A percentile compares a stretch with the other conserved stretches of the same genome.
phyloP scores from a whole-genome alignment of 2,888 invertebrate genomes.

The Apotomis capreana region DNA sequence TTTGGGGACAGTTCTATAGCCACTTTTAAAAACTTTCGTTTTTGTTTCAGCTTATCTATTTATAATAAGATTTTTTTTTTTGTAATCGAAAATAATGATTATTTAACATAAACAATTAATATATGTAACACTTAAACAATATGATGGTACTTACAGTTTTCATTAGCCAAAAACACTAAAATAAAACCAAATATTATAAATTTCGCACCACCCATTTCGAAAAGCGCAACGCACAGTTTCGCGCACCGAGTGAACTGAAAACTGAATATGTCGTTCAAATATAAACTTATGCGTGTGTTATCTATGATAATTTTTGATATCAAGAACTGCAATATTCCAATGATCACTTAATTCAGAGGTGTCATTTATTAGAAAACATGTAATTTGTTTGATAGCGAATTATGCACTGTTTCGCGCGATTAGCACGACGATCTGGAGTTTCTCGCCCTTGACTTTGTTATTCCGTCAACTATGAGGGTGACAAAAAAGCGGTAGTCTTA shows the following conservation, averaged over 20 bases:
- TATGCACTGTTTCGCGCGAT: conserved; percentile 6
- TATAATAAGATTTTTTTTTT: no score
- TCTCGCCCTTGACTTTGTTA: conserved; percentile 21
- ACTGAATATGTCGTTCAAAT: background rate
- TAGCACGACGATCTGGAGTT: background rate
- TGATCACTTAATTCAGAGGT: conserved; percentile 12
- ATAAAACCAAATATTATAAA: conserved; percentile 9
- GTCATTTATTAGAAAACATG: conserved; percentile 5
- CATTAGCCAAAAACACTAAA: background rate
- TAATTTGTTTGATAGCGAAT: conserved; percentile 14
- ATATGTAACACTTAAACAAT: background rate
- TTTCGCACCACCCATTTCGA: conserved; percentile 19
- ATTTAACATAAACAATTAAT: background rate
- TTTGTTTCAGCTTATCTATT: no score
- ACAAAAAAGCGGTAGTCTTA: conserved; percentile 17
- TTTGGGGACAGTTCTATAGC: no score
- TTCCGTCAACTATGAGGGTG: conserved; percentile 16
- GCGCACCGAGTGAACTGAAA: background rate
- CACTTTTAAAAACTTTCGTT: no score
- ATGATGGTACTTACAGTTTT: conserved; percentile 17
- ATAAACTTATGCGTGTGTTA: conserved; percentile 9
- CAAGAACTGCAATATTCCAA: background rate
- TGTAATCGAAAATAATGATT: no score
- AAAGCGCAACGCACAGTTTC: background rate
- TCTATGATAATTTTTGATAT: conserved; percentile 28